phyloP scores from a whole-genome alignment of 2,888 invertebrate species.

The Caenorhabditis angaria region DNA sequence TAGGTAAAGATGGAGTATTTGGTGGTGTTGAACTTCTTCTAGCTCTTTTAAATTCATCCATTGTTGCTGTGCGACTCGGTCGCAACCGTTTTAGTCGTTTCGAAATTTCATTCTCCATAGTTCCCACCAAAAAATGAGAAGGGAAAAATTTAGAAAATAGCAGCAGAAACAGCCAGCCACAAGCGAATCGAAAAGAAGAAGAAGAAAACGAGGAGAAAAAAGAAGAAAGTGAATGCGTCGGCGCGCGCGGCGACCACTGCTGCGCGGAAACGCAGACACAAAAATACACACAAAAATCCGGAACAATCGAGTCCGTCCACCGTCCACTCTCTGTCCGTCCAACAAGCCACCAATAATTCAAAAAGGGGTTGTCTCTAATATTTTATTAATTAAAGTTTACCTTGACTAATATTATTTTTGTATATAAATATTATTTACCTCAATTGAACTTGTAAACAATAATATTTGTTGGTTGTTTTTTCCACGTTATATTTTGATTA shows the following conservation, averaged over 20 bases:
- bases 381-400: not conserved
- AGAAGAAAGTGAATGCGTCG: conserved; percentile 4
- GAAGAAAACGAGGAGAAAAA: not conserved
- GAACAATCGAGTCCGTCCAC: conserved; percentile 1
- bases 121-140: not conserved
- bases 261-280: conserved; percentile 3
- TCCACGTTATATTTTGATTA: no score
- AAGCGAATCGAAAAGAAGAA: conserved; percentile 1
- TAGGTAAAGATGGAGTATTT: not conserved
- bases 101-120: not conserved
- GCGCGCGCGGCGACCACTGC: conserved; percentile 2
- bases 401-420: no score
- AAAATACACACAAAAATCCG: conserved; percentile 1
- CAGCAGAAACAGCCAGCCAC: no score
- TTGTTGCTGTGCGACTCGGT: not conserved
- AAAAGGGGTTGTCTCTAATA: conserved; percentile 2
- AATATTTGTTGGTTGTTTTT: not conserved
- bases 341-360: not conserved
- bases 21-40: not conserved
- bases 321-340: not conserved
- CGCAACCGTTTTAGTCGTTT: not conserved
- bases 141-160: not conserved
- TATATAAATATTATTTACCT: not conserved
- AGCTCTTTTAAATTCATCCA: conserved; percentile 1
- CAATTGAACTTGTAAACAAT: conserved; percentile 1